Evolutionary conservation across 2,797 vertebrate species (phyloP).

Genomic region (Apodemus agrarius): DNA sequence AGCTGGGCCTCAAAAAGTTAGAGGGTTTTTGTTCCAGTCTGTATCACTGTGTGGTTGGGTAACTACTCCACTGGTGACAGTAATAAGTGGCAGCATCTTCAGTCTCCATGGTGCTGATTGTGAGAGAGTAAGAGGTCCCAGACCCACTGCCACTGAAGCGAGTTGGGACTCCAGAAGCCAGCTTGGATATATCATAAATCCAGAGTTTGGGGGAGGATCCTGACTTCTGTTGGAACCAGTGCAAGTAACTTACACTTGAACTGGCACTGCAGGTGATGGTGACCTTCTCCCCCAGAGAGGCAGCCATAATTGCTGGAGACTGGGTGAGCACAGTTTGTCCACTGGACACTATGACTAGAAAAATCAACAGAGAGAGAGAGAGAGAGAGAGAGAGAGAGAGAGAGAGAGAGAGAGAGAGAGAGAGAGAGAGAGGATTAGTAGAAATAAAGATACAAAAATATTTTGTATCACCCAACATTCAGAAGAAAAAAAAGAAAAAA

Average conservation of each 20-base stretch:
- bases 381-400: too few relatives aligned
- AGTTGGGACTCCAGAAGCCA: not conserved
- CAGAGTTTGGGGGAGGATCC: not conserved
- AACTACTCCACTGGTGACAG: fast-evolving
- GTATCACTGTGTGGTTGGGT: not conserved
- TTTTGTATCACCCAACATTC: fast-evolving
- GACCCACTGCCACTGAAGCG: not conserved
- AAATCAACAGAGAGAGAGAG: not conserved
- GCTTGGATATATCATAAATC: fast-evolving
- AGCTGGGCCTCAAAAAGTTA: too few relatives aligned
- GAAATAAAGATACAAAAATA: not conserved
- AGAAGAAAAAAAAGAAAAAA: not conserved
- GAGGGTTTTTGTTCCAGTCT: not conserved
- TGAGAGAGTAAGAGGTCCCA: not conserved
- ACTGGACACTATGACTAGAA: not conserved
- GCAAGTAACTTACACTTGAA: not conserved
- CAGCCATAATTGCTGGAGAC: not conserved
- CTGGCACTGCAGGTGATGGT: not conserved
- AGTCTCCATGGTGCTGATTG: not conserved
- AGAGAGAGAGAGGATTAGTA: not conserved
- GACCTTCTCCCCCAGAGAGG: not conserved
- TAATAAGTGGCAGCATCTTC: not conserved
- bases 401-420: too few relatives aligned
- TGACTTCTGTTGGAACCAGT: not conserved
- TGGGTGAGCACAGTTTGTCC: not conserved